Base-by-base conservation (phyloP, 1,140 invertebrate species). In the Drosophila kikkawai region DNA sequence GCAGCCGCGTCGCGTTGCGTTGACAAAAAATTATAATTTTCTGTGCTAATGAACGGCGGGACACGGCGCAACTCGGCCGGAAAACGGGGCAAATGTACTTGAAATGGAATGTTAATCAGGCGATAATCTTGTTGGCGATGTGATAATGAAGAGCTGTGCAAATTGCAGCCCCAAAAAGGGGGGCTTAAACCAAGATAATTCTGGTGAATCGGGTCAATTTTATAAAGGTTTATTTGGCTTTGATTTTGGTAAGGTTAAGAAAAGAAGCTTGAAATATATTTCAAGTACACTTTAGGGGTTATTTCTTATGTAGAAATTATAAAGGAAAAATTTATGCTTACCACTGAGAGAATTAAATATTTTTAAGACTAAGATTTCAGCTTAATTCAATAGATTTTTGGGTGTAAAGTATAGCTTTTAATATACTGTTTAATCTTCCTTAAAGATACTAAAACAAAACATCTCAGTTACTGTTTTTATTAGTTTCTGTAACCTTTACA, bases 11-110 rank as follows among this genome's bases (percentile, higher is more conserved):
- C 5, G 29, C 51, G 34, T 56, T 56, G 53, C 53, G 80, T 67
- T 68, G 71, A 76, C 82, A 87, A 87, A 87, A 88, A 82, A 86
- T 82, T 88, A 83, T 88, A 87, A 87, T 88, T 87, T 88, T 75
- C 84, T 80, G 84, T 71, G 68, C 81, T 87, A 87, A 90, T 87
- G 84, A 76, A 60, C 32, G 51, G 56, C 39, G 71, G 80, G 56
- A 44, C 26, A 63, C 70, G 66, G 36, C 53, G 53, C 67, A 73
- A 42, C 70, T 50, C 45, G 37, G 36, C 70, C 70, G 59, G 36
- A 79, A 76, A 81, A 84, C 76, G 77, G 79, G 44, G 41, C 85
- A 84, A 58, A 55, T 60, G 64, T 53, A 78, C 83, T 87, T 79
- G 64, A 82, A 82, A 68, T 50, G 51, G 66, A 75, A 66, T 79